These are phyloP conservation scores for Australoheros scitulus DNA, from an alignment of 2,113 vertebrate genomes.

Conservation along the genomic window DNA sequence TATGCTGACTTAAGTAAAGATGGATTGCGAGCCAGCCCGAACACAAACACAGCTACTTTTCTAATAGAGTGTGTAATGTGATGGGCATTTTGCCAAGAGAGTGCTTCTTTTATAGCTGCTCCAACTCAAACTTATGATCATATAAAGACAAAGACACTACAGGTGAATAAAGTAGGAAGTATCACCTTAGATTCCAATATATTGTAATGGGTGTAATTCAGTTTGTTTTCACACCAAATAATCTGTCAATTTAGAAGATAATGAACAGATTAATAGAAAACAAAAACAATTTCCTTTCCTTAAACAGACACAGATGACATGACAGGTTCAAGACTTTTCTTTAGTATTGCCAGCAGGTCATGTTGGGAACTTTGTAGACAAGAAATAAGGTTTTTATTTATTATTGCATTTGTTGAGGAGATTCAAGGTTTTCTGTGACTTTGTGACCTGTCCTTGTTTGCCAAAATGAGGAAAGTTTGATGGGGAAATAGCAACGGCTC, in stretches of 20 bases:
- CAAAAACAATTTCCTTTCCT: not conserved
- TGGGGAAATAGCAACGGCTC: no score
- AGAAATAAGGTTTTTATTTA: no score
- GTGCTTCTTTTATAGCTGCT: not conserved
- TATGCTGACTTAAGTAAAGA: not conserved
- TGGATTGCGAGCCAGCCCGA: not conserved
- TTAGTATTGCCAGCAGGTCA: no score
- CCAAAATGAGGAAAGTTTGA: no score
- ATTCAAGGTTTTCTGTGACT: no score
- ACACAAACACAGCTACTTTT: not conserved
- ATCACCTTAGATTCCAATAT: not conserved
- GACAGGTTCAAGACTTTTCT: no score
- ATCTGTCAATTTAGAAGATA: not conserved
- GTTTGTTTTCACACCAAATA: not conserved
- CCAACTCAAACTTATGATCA: constrained; percentile 7
- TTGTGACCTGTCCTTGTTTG: no score
- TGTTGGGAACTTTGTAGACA: no score
- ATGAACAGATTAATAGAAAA: not conserved
- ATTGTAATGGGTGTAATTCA: not conserved
- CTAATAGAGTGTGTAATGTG: not conserved
- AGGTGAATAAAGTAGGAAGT: not conserved
- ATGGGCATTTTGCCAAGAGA: not conserved
- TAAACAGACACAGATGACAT: not conserved
- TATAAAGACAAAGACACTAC: not conserved
- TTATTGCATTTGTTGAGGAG: no score